Evolutionary conservation across 2,888 invertebrate genomes (phyloP).

Genomic region (Perizoma affinitatum): DNA sequence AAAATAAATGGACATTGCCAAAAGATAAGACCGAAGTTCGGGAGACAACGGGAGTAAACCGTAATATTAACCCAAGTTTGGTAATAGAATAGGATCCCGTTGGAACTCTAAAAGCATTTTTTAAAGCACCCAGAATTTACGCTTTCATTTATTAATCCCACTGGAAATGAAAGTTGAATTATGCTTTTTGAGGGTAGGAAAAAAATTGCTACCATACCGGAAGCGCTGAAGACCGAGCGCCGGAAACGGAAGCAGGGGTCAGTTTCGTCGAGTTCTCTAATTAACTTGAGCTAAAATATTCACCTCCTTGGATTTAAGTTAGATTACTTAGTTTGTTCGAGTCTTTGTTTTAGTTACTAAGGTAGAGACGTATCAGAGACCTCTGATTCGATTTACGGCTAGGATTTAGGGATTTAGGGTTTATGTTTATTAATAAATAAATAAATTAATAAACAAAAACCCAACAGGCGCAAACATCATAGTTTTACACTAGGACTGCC

Average conservation of each 20-base stretch:
- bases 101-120: background rate
- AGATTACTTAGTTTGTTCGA: conserved; percentile 9
- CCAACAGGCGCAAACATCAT: no score
- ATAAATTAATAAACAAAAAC: no score
- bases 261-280: conserved; percentile 39
- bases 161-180: conserved; percentile 26
- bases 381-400: no score
- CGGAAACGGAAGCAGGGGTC: conserved; percentile 39
- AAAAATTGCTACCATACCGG: conserved; percentile 35
- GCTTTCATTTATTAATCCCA: conserved; percentile 5
- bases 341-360: background rate
- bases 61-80: background rate
- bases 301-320: conserved; percentile 7
- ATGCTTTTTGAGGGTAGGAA: conserved; percentile 31
- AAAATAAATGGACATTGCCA: no score
- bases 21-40: no score
- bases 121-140: background rate
- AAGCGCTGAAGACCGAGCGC: conserved; percentile 30
- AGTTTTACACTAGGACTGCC: no score
- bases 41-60: no score
- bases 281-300: conserved; percentile 34
- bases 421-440: no score
- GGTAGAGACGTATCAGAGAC: no score
- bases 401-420: no score
- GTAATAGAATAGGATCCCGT: background rate